Base-by-base conservation (phyloP, 2,113 vertebrate genomes). In the Rallus limicola region DNA sequence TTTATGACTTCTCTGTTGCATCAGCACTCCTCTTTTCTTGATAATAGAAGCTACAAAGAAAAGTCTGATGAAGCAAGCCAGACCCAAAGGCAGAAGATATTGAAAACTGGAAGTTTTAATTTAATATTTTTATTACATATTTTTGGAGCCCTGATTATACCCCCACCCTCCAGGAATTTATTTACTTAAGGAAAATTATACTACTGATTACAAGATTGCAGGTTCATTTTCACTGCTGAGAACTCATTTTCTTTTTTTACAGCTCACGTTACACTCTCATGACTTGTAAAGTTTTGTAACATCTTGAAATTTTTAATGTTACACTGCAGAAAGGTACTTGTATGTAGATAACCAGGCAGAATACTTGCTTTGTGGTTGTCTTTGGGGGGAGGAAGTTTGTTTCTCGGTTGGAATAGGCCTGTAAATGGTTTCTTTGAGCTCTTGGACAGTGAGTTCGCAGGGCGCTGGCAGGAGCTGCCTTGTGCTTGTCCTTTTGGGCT, bases 131-230 rank as follows among this genome's bases (percentile, higher is more conserved):
- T 93, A 95, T 91, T 96, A 98, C 91, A 97, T 95, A 94, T 96
- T 97, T 97, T 97, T 96, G 87, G 97, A 98, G 91, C 89, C 88
- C 93, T 97, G 95, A 96, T 98, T 97, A 97, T 64, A 94, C 77
- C 60, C 86, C 79, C 75, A 11, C 72, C 83, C 88, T 79, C 63
- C 95, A 96, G 89, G 96, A 96, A 95, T 98, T 97, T 97, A 97
- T 97, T 98, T 98, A 95, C 92, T 92, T 97, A 96, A 97, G 92
- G 97, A 98, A 98, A 98, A 91, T 98, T 90, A 93, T 87, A 97
- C 77, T 96, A 97, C 97, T 96, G 98, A 98, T 98, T 96, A 98
- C 96, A 98, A 89, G 97, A 97, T 97, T 96, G 92, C 92, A 97
- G 97, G 93, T 97, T 97, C 95, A 95, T 97, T 96, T 98, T 97